phyloP scores from a whole-genome alignment of 2,888 invertebrate species.

The Eupithecia centaureata region DNA sequence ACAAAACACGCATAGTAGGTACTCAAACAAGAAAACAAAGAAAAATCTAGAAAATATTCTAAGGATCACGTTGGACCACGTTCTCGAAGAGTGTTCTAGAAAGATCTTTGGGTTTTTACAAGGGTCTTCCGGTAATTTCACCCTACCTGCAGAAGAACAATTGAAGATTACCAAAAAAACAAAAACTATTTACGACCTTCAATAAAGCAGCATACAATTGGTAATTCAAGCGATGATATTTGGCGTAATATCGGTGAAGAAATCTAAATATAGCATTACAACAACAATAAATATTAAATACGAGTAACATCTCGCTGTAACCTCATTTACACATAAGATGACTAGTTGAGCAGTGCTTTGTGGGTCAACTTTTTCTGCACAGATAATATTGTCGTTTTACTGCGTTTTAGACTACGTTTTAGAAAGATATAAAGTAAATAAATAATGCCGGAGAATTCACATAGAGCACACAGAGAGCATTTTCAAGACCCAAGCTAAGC shows the following conservation, averaged over 20 bases:
- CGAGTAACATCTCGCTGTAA: neutral
- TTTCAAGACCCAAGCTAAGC: too few species aligned
- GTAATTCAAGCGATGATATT: neutral
- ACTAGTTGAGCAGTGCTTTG: neutral
- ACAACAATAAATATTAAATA: neutral
- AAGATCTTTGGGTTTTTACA: neutral
- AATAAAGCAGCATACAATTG: neutral
- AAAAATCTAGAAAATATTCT: neutral
- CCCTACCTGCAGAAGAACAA: conserved; percentile 3
- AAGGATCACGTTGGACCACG: neutral
- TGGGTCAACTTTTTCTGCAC: too few species aligned
- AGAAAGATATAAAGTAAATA: too few species aligned
- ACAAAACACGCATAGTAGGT: conserved; percentile 15
- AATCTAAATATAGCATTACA: conserved; percentile 1
- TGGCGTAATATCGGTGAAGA: neutral
- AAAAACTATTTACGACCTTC: neutral
- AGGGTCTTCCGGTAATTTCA: neutral
- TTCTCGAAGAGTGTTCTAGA: neutral
- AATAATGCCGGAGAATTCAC: too few species aligned
- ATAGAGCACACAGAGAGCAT: too few species aligned
- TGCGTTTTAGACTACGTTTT: too few species aligned
- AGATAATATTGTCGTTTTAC: too few species aligned
- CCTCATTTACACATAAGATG: neutral
- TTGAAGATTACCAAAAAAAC: neutral
- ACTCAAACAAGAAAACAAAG: conserved; percentile 7